A percentile compares a stretch with the other conserved stretches of the same genome.
Conservation (phyloP, 92 coral and sea anemone species). For the Epizoanthus illoricatus region DNA sequence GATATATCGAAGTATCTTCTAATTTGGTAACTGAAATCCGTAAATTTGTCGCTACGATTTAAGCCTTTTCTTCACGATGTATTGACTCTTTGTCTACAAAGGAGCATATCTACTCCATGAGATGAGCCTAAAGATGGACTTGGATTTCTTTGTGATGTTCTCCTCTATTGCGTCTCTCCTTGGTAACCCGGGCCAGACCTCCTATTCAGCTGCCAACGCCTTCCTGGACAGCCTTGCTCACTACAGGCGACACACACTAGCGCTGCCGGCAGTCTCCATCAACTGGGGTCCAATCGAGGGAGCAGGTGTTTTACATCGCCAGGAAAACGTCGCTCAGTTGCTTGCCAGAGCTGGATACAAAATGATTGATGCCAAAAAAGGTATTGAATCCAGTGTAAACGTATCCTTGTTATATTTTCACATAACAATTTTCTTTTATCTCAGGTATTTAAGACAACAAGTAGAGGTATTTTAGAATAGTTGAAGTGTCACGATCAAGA, state of each 20-base stretch:
- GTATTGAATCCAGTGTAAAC: slow-evolving; percentile 23
- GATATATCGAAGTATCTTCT: no score
- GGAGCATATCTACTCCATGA: slow-evolving; percentile 56
- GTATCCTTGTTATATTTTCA: no score
- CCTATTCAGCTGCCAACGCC: slow-evolving; percentile 70
- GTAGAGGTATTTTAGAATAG: no score
- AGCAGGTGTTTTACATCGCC: slow-evolving; percentile 58
- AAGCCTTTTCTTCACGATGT: background rate
- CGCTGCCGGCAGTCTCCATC: slow-evolving; percentile 61
- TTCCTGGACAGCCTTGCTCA: slow-evolving; percentile 61
- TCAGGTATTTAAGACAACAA: no score
- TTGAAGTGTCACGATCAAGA: no score
- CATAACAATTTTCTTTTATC: no score
- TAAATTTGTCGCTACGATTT: background rate
- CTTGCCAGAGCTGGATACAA: slow-evolving; percentile 52
- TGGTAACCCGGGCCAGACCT: slow-evolving; percentile 66
- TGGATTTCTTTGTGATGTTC: slow-evolving; percentile 70
- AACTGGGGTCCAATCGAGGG: slow-evolving; percentile 72
- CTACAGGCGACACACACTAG: slow-evolving; percentile 58
- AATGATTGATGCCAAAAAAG: slow-evolving; percentile 54
- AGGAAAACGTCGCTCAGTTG: slow-evolving; percentile 41
- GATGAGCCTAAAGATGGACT: slow-evolving; percentile 64
- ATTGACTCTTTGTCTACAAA: background rate
- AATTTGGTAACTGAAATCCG: background rate
- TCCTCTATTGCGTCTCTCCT: slow-evolving; percentile 66